Conservation (phyloP, 2,113 vertebrate species). For the Eretmodus cyanostictus region DNA sequence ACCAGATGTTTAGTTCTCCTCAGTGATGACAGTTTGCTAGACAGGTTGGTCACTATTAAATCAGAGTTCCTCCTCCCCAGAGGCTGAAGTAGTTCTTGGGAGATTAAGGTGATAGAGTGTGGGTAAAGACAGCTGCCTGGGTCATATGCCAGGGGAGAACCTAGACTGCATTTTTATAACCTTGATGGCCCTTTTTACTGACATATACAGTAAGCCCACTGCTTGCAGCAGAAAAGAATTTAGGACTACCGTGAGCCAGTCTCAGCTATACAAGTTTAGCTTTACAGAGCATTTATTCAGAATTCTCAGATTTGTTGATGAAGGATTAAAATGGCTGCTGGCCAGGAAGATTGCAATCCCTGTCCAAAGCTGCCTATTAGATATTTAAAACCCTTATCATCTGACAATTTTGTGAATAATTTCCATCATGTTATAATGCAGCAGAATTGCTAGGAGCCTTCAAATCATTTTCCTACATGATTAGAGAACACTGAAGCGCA, state of each 20-base stretch:
- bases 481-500: conserved; percentile 11
- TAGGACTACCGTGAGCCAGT: neutral
- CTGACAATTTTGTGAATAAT: conserved; percentile 28
- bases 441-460: neutral
- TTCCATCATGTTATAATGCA: conserved; percentile 5
- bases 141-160: neutral
- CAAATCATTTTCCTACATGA: conserved; percentile 19
- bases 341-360: conserved; percentile 1
- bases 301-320: neutral
- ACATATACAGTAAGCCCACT: neutral
- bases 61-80: neutral
- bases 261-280: neutral
- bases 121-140: conserved; percentile 8
- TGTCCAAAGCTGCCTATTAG: neutral
- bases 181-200: neutral
- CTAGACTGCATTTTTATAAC: neutral
- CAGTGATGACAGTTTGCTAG: conserved; percentile 5
- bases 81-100: conserved; percentile 22
- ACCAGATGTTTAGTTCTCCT: neutral
- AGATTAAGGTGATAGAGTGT: conserved; percentile 49
- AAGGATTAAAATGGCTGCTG: neutral
- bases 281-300: neutral
- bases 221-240: neutral
- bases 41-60: conserved; percentile 32
- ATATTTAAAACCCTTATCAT: conserved; percentile 42